These are phyloP conservation scores for Pachycephala philippinensis DNA, from an alignment of 2,113 vertebrate genomes.

Conservation along the genomic window DNA sequence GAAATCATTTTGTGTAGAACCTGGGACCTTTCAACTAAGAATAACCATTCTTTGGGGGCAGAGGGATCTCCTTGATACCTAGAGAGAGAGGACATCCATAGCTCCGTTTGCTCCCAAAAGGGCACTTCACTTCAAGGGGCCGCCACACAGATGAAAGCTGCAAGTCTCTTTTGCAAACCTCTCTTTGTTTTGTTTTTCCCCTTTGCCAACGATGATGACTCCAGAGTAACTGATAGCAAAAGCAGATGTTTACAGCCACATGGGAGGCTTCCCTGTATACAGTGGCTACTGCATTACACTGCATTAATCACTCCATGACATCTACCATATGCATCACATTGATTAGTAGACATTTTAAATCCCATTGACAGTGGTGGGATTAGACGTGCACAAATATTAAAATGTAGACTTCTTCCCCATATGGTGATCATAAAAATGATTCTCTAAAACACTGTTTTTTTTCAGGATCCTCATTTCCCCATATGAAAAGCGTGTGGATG, in stretches of 20 bases:
- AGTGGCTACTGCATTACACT: slow-evolving; percentile 32
- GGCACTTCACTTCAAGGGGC: background rate
- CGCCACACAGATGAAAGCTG: background rate
- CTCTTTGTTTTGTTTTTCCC: slow-evolving; percentile 4
- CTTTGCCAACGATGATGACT: background rate
- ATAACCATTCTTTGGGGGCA: background rate
- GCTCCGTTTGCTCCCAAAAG: background rate
- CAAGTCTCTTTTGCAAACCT: background rate
- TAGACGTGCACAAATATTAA: slow-evolving; percentile 14
- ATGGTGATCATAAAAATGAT: background rate
- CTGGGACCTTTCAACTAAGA: background rate
- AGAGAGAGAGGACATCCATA: background rate
- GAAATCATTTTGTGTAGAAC: background rate
- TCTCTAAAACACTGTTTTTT: background rate
- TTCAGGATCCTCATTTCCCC: background rate
- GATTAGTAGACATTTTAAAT: slow-evolving; percentile 23
- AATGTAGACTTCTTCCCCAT: background rate
- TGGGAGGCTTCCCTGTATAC: slow-evolving; percentile 5
- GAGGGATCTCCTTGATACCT: background rate
- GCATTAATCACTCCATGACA: background rate
- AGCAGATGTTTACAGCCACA: slow-evolving; percentile 50
- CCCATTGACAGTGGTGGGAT: slow-evolving; percentile 6
- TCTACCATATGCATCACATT: slow-evolving; percentile 14
- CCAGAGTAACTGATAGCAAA: slow-evolving; percentile 12
- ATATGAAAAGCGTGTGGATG: background rate